These are phyloP conservation scores for Erpornis zantholeuca DNA, from an alignment of 2,113 vertebrate genomes.

Conservation along the genomic window DNA sequence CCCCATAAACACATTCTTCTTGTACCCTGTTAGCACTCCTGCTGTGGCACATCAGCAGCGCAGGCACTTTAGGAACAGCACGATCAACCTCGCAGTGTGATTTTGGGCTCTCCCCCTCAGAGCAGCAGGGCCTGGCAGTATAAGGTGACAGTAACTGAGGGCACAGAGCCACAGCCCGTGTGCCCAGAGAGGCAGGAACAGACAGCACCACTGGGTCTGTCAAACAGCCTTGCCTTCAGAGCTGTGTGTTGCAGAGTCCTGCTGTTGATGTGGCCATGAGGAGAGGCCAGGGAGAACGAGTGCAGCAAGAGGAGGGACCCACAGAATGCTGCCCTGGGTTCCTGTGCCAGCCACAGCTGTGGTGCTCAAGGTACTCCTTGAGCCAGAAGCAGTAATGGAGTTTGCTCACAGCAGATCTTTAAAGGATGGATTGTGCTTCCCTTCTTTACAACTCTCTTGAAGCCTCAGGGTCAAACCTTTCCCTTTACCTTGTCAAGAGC, in stretches of 20 bases:
- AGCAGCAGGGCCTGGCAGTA: neutral
- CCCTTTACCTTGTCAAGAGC: rapidly evolving
- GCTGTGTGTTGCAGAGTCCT: neutral
- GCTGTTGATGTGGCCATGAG: rapidly evolving
- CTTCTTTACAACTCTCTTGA: neutral
- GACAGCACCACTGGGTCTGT: rapidly evolving
- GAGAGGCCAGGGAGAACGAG: neutral
- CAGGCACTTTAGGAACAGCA: neutral
- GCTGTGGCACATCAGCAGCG: neutral
- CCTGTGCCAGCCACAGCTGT: neutral
- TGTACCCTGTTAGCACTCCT: neutral
- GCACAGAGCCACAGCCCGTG: neutral
- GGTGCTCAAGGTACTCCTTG: neutral
- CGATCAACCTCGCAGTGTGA: neutral
- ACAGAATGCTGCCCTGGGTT: rapidly evolving
- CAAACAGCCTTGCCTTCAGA: neutral
- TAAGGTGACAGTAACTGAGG: no score
- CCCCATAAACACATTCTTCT: neutral
- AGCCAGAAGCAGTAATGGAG: neutral
- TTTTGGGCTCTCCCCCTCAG: neutral
- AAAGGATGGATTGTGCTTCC: neutral
- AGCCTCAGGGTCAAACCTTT: rapidly evolving
- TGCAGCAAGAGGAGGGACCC: neutral
- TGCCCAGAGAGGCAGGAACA: neutral
- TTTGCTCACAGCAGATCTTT: neutral